Evolutionary conservation across 2,797 vertebrate genomes (phyloP).

Genomic region (Thunnus albacares): DNA sequence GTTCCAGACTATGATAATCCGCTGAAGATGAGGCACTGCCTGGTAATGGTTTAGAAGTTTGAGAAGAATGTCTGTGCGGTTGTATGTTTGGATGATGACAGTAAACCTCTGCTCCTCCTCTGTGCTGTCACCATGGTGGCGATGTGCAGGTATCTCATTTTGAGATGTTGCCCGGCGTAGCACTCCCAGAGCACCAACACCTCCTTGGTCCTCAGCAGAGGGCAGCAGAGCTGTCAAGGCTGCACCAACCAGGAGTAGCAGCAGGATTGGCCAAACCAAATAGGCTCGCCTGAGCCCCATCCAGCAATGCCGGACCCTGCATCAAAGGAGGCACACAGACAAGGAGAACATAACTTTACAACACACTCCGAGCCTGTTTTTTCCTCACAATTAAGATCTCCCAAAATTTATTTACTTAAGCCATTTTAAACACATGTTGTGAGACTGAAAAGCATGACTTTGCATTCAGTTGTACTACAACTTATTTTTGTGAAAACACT

Average conservation of each 20-base stretch:
- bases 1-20: constrained; percentile 95
- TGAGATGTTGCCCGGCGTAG: constrained; percentile 42
- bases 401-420: not conserved
- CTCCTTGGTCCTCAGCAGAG: constrained; percentile 64
- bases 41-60: constrained; percentile 96
- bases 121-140: constrained; percentile 23
- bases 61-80: constrained; percentile 94
- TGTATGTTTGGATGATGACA: constrained; percentile 94
- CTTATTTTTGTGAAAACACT: not conserved
- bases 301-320: constrained; percentile 66
- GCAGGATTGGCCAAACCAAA: constrained; percentile 74
- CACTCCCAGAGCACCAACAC: constrained; percentile 67
- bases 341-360: not conserved
- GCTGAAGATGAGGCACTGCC: constrained; percentile 90
- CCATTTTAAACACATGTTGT: not conserved
- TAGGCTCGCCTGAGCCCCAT: constrained; percentile 49
- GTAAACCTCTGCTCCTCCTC: constrained; percentile 86
- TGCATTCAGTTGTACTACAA: not conserved
- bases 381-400: not conserved
- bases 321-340: not conserved
- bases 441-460: not conserved
- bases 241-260: constrained; percentile 80
- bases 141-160: not conserved
- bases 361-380: not conserved
- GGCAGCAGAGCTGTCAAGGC: constrained; percentile 82